Evolutionary conservation across 2,888 invertebrate genomes (phyloP), one percentile per base, ranked within the genome.

Genomic region (Pachymerium ferrugineum): DNA sequence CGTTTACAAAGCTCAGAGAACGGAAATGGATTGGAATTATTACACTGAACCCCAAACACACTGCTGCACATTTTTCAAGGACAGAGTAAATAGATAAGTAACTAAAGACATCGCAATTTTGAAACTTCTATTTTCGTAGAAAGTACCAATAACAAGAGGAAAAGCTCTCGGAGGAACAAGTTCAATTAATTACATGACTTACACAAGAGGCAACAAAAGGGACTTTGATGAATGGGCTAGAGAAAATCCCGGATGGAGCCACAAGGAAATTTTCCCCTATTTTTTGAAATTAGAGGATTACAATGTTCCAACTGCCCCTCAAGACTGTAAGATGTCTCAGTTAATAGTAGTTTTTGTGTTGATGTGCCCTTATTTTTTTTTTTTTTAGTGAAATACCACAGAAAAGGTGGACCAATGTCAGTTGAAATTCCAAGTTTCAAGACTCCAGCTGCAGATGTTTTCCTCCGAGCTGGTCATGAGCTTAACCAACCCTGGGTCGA

Each of bases 121-220:
- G 14, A 10, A n/a, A 12, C 16, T 38, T 38, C 12, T 14, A 16
- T 10, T 62, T 62, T 19, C n/a, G 2, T 19, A 70, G 70, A 16
- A 3, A 8, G 35, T 73, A 8, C 73, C 73, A 6, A 30, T 73
- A 14, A 73, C 29, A 29, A 77, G 84, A 22, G 84, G 83, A 4
- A 78, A 82, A 30, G 82, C 83, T 2, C 81, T 82, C 78, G 84
- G 84, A 3, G 84, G 84, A 0, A 82, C 82, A 31, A 84, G 84
- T 12, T 81, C 83, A 3, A 79, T 84, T 8, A 84, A 84, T 78
- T 84, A 84, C 74, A 85, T 85, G 84, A 82, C 78, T 3, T 84
- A 84, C 77, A 80, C 84, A n/a, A 78, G 84, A 67, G 84, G 84
- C 0, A 82, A 84, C 77, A 81, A 81, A 28, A 78, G 75, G 38